Evolutionary conservation across 2,113 vertebrate species (phyloP), one percentile per base, ranked within the genome.

Genomic region (Coracopsis vasa): DNA sequence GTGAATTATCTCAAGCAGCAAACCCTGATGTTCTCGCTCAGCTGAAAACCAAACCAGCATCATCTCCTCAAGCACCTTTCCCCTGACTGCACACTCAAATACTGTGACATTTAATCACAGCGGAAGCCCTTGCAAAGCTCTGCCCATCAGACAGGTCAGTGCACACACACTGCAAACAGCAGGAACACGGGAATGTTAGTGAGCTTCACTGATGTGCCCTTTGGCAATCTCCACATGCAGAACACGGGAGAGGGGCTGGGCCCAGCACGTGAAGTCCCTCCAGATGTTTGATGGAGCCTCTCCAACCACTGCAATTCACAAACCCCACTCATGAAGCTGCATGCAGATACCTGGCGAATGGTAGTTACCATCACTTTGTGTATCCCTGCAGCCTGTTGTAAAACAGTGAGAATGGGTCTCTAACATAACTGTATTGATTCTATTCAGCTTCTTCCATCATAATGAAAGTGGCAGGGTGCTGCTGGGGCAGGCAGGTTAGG

Each of bases 321-420:
- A 72, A 62, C 84, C 28, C 60, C 44, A 44, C 80, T 72, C 89
- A n/a, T 61, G 50, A 60, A 80, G 35, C 86, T n/a, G 51, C 91
- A 25, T 6, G 12, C 82, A 44, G 80, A 88, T 89, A 92, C 77
- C 67, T 69, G 65, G 71, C 75, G 72, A 13, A 67, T 2, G 2
- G 66, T 54, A 74, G 86, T 97, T 97, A 97, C 96, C 97, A 90
- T 73, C 92, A 95, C 56, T 94, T 74, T 97, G 96, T 87, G 89
- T 93, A 95, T 97, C 91, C 94, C 96, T 37, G 93, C 94, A 95
- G 96, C 98, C 97, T 97, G 94, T 86, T 92, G 86, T 61, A 95
- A 96, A 92, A 97, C 54, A 97, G 94, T 94, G 94, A 82, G 87
- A 37, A 75, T 31, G 45, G 74, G 83, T 94, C 94, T 85, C 83